Conservation (phyloP, 2,797 vertebrate species). For the Crenuchus spilurus region DNA sequence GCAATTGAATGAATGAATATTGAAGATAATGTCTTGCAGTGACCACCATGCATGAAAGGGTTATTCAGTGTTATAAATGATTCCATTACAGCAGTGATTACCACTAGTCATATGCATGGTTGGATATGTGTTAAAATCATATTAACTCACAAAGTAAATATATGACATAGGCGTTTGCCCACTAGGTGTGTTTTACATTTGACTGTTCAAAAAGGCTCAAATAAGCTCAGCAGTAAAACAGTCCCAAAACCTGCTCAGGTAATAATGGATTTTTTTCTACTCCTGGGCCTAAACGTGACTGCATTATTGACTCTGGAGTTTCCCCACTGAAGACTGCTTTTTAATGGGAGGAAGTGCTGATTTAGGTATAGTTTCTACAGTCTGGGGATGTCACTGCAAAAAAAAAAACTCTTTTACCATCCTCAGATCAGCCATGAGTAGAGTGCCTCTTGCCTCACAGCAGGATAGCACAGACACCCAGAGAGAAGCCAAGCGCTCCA, state of each 20-base stretch:
- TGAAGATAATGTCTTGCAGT: too few relatives aligned
- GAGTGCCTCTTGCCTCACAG: constrained; percentile 30
- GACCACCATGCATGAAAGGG: too few relatives aligned
- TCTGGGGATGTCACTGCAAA: neutral
- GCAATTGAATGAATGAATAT: too few relatives aligned
- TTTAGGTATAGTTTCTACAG: constrained; percentile 4
- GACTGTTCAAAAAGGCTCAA: neutral
- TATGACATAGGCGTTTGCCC: too few relatives aligned
- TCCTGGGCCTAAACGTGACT: constrained; percentile 24
- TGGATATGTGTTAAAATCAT: too few relatives aligned
- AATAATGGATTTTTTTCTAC: neutral
- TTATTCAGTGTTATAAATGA: too few relatives aligned
- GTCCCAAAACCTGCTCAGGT: constrained; percentile 8
- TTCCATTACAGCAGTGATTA: too few relatives aligned
- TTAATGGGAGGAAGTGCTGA: constrained; percentile 17
- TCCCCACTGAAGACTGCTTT: neutral
- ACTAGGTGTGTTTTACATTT: neutral
- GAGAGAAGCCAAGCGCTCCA: constrained; percentile 9
- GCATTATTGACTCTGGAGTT: constrained; percentile 16
- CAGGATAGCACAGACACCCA: constrained; percentile 33
- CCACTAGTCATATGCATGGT: too few relatives aligned
- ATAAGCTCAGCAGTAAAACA: too few relatives aligned
- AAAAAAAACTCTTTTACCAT: constrained; percentile 1
- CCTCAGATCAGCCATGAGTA: constrained; percentile 16
- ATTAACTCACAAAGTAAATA: too few relatives aligned